phyloP scores from a whole-genome alignment of 1,140 invertebrate species.

The Cecropterus lyciades region DNA sequence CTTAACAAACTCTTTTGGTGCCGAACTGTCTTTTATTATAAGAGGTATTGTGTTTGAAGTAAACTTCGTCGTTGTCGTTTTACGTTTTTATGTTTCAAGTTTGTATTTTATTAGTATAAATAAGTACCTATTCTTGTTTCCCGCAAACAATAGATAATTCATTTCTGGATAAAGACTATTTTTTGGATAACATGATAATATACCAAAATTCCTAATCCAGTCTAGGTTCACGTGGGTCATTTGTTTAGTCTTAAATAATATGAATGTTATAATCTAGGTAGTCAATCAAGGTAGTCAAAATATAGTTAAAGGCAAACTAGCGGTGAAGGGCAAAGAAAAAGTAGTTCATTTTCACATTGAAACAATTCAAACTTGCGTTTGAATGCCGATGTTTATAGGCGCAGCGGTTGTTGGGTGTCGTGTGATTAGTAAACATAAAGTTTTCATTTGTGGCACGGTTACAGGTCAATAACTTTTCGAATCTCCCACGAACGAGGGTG shows the following conservation, averaged over 20 bases:
- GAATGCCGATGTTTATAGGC: constrained; percentile 21
- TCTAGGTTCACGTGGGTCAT: no score
- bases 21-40: constrained; percentile 21
- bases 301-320: no score
- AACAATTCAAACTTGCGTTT: constrained; percentile 5
- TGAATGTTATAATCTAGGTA: no score
- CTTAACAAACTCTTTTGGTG: constrained; percentile 14
- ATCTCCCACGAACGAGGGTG: constrained; percentile 34
- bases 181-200: no score
- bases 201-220: no score
- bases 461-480: constrained; percentile 37
- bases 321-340: not conserved
- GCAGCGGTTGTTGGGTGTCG: constrained; percentile 4
- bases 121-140: not conserved
- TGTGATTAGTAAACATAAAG: constrained; percentile 32
- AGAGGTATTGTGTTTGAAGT: constrained; percentile 7
- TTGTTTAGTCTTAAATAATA: no score
- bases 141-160: no score
- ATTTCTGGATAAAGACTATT: no score
- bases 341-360: constrained; percentile 21
- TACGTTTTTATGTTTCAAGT: not conserved
- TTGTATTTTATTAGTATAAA: not conserved
- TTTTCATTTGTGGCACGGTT: constrained; percentile 37
- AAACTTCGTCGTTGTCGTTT: not conserved
- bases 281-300: no score